Conservation (phyloP, 2,113 vertebrate species). For the Gambusia affinis region DNA sequence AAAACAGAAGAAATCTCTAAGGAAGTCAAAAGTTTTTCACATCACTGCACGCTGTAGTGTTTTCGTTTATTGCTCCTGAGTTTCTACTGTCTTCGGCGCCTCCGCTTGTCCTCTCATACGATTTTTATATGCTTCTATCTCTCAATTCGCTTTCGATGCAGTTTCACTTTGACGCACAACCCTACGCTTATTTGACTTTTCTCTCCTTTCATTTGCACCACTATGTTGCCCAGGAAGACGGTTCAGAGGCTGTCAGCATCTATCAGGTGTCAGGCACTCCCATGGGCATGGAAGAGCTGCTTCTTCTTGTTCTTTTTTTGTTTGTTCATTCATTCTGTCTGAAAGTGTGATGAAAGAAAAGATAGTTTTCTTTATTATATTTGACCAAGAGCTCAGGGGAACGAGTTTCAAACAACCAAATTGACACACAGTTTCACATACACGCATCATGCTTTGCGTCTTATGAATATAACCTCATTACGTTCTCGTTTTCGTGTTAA, state of each 20-base stretch:
- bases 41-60: too few species aligned
- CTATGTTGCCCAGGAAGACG: conserved; percentile 19
- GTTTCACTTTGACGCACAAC: neutral
- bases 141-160: neutral
- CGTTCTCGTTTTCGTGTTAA: neutral
- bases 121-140: neutral
- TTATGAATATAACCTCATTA: neutral
- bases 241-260: conserved; percentile 42
- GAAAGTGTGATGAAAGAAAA: neutral
- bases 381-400: neutral
- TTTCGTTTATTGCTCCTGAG: too few species aligned
- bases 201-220: neutral
- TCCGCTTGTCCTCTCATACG: neutral
- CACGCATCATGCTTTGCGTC: neutral
- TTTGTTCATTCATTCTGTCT: neutral
- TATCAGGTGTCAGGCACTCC: conserved; percentile 44
- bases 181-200: neutral
- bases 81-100: too few species aligned
- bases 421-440: neutral
- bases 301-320: conserved; percentile 7
- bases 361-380: neutral
- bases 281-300: conserved; percentile 19
- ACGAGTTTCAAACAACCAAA: neutral
- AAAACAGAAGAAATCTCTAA: too few species aligned
- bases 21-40: too few species aligned